phyloP scores from a whole-genome alignment of 2,113 vertebrate species.

The Pelodiscus sinensis region DNA sequence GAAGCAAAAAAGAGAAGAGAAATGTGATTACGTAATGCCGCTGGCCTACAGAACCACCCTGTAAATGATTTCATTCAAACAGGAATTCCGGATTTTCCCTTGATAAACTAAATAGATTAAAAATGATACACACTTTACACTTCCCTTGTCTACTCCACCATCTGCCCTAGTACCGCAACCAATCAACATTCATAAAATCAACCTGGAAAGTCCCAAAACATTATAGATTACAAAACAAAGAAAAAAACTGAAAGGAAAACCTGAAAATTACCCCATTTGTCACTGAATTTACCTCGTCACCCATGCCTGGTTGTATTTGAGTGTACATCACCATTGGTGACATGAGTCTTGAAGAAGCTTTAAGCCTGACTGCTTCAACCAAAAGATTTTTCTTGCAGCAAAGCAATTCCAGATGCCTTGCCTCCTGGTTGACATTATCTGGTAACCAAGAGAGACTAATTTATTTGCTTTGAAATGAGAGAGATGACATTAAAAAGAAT shows the following conservation, averaged over 20 bases:
- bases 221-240: background rate
- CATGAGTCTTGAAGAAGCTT: too few relatives aligned
- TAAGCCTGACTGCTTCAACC: accelerated
- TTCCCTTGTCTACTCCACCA: background rate
- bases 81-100: accelerated
- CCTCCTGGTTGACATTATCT: background rate
- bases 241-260: background rate
- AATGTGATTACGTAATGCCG: background rate
- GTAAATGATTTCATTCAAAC: background rate
- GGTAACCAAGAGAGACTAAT: background rate
- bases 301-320: background rate
- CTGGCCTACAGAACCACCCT: background rate
- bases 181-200: background rate
- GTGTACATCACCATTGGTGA: accelerated
- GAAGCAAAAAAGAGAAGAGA: background rate
- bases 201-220: background rate
- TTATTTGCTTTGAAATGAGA: background rate
- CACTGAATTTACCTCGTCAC: accelerated
- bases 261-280: background rate
- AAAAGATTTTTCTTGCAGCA: background rate
- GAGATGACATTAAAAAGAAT: background rate
- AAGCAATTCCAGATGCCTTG: background rate
- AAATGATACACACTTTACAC: background rate
- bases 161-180: accelerated
- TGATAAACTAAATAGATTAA: background rate